These are phyloP conservation scores for Cichladusa arquata DNA, from an alignment of 2,113 vertebrate genomes.

Conservation along the genomic window DNA sequence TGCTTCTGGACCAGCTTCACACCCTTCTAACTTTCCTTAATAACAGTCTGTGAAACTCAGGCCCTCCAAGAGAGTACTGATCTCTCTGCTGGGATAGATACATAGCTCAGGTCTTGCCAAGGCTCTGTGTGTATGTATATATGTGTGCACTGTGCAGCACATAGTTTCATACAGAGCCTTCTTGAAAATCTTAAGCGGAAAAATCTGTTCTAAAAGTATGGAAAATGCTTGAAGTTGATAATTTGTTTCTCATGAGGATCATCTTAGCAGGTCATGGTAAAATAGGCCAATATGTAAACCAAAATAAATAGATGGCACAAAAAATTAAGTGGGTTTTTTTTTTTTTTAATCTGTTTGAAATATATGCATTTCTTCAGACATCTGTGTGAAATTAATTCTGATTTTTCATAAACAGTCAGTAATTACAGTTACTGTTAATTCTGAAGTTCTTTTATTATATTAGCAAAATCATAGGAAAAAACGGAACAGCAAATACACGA, in stretches of 20 bases:
- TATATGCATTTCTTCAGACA: not conserved
- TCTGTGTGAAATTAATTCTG: not conserved
- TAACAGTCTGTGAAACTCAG: not conserved
- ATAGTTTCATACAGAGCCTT: not conserved
- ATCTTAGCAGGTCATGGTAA: not conserved
- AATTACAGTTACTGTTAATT: not conserved
- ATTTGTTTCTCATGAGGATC: not conserved
- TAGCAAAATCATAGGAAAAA: not conserved
- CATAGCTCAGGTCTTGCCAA: not conserved
- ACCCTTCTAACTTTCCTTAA: not conserved
- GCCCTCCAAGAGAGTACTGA: not conserved
- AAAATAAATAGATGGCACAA: not conserved
- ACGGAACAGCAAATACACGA: not conserved
- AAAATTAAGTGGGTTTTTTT: not conserved
- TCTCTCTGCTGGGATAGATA: not conserved
- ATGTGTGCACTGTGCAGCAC: too few relatives aligned
- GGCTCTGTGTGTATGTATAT: accelerated
- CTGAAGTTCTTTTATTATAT: not conserved
- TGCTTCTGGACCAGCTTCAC: not conserved
- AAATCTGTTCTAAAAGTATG: not conserved
- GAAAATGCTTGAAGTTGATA: not conserved
- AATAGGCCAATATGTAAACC: not conserved
- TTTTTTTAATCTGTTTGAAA: not conserved
- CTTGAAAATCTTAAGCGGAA: not conserved
- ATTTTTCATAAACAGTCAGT: not conserved